Conservation (phyloP, 2,113 vertebrate genomes). For the Lasiurus cinereus region DNA sequence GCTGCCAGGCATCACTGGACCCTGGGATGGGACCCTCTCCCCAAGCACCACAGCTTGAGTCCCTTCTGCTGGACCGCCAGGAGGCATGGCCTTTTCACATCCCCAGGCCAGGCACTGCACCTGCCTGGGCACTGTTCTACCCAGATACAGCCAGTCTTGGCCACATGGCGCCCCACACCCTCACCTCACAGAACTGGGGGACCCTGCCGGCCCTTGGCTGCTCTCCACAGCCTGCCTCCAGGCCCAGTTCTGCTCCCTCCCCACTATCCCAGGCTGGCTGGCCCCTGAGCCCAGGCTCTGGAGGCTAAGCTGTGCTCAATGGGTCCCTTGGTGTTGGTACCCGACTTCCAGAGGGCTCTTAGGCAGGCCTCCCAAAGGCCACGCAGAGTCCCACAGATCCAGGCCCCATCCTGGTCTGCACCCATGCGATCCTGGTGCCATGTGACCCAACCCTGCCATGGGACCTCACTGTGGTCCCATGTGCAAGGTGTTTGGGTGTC, state of each 20-base stretch:
- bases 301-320: not conserved
- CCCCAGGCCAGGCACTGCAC: not conserved
- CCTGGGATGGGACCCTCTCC: not conserved
- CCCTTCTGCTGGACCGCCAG: not conserved
- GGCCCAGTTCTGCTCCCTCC: too few species aligned
- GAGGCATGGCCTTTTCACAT: not conserved
- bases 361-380: not conserved
- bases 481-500: not conserved
- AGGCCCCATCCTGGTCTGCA: not conserved
- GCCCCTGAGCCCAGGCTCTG: not conserved
- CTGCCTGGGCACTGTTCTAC: not conserved
- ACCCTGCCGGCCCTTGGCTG: not conserved
- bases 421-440: not conserved
- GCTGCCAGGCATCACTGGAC: too few species aligned
- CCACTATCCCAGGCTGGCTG: too few species aligned
- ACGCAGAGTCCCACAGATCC: not conserved
- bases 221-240: not conserved
- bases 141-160: not conserved
- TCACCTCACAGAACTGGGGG: not conserved
- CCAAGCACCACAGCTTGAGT: not conserved
- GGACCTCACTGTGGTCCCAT: not conserved
- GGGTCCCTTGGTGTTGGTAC: too few species aligned
- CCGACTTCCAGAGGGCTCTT: not conserved
- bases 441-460: not conserved
- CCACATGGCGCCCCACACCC: not conserved